These are phyloP conservation scores for Ectropis grisescens DNA, from an alignment of 1,140 invertebrate genomes.

Conservation along the genomic window DNA sequence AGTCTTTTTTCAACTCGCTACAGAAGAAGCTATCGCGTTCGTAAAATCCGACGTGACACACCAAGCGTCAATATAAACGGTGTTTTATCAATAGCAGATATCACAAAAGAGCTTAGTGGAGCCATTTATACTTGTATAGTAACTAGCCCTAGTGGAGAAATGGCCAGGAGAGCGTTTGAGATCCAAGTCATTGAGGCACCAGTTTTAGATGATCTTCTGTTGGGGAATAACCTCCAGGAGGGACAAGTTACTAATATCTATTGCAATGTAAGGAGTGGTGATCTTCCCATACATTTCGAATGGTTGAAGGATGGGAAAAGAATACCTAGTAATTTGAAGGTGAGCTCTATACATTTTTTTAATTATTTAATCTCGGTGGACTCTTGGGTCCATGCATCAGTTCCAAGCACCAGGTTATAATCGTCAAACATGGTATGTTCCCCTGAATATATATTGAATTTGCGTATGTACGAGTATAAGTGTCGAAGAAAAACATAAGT, in stretches of 20 bases:
- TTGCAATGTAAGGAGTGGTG: slow-evolving; percentile 90
- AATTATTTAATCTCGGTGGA: too few species aligned
- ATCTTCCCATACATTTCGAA: slow-evolving; percentile 89
- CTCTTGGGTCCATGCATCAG: too few species aligned
- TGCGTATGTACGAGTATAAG: too few species aligned
- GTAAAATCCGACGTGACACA: slow-evolving; percentile 31
- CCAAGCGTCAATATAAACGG: slow-evolving; percentile 48
- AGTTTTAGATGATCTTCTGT: slow-evolving; percentile 70
- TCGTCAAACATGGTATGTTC: too few species aligned
- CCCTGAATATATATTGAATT: too few species aligned
- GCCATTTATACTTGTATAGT: slow-evolving; percentile 89
- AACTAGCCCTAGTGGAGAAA: slow-evolving; percentile 81
- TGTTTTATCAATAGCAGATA: slow-evolving; percentile 78
- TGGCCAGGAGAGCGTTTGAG: slow-evolving; percentile 76
- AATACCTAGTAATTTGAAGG: slow-evolving; percentile 76
- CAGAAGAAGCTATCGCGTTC: slow-evolving; percentile 26
- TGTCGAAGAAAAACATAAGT: too few species aligned
- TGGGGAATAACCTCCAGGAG: slow-evolving; percentile 81
- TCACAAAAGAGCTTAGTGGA: slow-evolving; percentile 76
- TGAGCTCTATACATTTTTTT: slow-evolving; percentile 47
- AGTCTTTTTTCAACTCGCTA: slow-evolving; percentile 46
- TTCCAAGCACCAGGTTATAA: too few species aligned
- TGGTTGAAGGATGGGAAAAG: slow-evolving; percentile 89
- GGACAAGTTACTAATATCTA: slow-evolving; percentile 90
- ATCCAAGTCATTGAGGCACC: slow-evolving; percentile 83